Evolutionary conservation across 2,113 vertebrate species (phyloP).

Genomic region (Aptenodytes patagonicus): DNA sequence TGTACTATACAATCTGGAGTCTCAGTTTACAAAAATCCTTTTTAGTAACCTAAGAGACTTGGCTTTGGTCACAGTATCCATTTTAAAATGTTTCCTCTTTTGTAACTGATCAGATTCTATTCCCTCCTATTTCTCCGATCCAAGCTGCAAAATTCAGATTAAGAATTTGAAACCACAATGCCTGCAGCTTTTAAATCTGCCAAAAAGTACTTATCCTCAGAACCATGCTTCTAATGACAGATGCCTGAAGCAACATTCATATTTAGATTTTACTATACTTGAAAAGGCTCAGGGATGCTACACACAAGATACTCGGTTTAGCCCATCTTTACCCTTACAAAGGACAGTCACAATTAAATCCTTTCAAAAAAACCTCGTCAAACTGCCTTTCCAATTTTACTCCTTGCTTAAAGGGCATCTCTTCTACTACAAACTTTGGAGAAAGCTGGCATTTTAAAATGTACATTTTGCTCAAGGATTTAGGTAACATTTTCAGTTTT

Average conservation of each 20-base stretch:
- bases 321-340: neutral
- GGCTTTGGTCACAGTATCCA: neutral
- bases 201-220: constrained; percentile 14
- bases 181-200: constrained; percentile 17
- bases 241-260: neutral
- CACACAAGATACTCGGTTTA: neutral
- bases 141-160: constrained; percentile 34
- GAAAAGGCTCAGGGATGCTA: neutral
- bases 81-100: constrained; percentile 3
- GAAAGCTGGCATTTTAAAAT: neutral
- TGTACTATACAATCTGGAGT: neutral
- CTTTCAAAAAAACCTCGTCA: neutral
- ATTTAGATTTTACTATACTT: neutral
- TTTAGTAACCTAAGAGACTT: constrained; percentile 15
- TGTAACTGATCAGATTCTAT: neutral
- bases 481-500: neutral
- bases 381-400: neutral
- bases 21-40: constrained; percentile 40
- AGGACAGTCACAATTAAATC: neutral
- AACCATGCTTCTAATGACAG: neutral
- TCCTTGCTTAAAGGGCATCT: neutral
- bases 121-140: constrained; percentile 11
- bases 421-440: neutral
- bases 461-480: neutral
- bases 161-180: constrained; percentile 36